A percentile compares a stretch with the other conserved stretches of the same genome.
Conservation (phyloP, 2,797 vertebrate species). For the Dicrostonyx torquatus region DNA sequence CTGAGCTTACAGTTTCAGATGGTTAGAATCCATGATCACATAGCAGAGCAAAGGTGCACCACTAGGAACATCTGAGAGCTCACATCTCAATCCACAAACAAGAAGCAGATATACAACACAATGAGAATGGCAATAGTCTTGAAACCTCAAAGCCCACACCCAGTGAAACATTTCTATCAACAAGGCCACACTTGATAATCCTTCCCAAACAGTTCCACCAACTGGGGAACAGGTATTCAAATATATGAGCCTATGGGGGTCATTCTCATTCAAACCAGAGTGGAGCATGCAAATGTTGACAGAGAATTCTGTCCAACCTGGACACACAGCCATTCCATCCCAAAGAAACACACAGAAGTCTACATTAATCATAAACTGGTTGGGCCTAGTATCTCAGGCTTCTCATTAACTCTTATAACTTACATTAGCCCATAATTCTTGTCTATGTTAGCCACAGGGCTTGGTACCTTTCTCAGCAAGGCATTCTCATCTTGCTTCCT, state of each 20-base stretch:
- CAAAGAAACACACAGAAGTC: no score
- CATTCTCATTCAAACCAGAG: background rate
- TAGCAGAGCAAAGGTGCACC: background rate
- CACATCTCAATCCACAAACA: background rate
- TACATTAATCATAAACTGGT: no score
- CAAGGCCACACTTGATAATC: background rate
- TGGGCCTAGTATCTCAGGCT: no score
- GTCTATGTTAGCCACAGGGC: no score
- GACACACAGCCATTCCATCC: no score
- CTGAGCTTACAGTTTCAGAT: background rate
- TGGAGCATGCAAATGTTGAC: background rate
- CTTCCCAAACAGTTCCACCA: background rate
- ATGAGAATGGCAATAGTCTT: background rate
- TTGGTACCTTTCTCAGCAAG: no score
- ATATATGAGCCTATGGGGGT: background rate
- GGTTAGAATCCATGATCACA: no score
- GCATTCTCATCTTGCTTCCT: no score
- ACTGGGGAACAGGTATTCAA: background rate
- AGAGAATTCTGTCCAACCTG: no score
- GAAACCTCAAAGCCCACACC: background rate
- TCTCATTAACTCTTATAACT: no score
- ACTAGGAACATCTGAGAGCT: background rate
- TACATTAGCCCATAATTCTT: no score
- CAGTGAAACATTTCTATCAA: background rate
- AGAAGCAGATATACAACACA: background rate